Evolutionary conservation across 2,797 vertebrate genomes (phyloP).

Genomic region (Tragopan temminckii): DNA sequence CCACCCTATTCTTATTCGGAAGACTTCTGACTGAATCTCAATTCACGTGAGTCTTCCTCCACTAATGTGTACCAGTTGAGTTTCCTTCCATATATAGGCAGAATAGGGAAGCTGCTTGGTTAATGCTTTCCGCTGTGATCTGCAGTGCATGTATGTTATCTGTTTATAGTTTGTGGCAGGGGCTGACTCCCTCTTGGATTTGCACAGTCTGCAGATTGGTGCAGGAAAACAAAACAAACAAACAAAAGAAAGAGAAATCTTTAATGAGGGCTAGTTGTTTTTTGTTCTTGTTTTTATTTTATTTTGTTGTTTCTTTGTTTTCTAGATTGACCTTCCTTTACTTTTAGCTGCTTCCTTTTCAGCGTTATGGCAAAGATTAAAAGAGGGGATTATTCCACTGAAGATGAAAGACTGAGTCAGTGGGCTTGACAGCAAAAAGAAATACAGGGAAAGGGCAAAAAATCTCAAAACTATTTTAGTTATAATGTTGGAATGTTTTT

Average conservation of each 20-base stretch:
- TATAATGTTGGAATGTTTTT: background rate
- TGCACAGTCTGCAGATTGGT: background rate
- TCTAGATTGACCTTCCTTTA: constrained; percentile 9
- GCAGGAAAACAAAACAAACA: background rate
- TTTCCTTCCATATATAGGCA: background rate
- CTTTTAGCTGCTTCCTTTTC: constrained; percentile 2
- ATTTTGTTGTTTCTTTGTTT: background rate
- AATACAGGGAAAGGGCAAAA: background rate
- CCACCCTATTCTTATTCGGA: background rate
- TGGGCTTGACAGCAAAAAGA: constrained; percentile 19
- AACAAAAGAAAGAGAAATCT: background rate
- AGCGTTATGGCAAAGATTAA: constrained; percentile 12
- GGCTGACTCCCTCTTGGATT: background rate
- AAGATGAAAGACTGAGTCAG: constrained; percentile 23
- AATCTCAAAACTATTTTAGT: background rate
- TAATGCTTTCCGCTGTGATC: background rate
- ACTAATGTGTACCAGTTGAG: fast-evolving
- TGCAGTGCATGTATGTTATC: background rate
- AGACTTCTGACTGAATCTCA: background rate
- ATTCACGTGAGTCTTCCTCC: background rate
- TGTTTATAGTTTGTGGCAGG: background rate
- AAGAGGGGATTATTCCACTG: background rate
- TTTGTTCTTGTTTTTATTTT: background rate
- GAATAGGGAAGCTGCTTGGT: background rate
- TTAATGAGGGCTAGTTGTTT: background rate